Conservation (phyloP, 1,140 invertebrate species). For the Pogonomyrmex californicus region DNA sequence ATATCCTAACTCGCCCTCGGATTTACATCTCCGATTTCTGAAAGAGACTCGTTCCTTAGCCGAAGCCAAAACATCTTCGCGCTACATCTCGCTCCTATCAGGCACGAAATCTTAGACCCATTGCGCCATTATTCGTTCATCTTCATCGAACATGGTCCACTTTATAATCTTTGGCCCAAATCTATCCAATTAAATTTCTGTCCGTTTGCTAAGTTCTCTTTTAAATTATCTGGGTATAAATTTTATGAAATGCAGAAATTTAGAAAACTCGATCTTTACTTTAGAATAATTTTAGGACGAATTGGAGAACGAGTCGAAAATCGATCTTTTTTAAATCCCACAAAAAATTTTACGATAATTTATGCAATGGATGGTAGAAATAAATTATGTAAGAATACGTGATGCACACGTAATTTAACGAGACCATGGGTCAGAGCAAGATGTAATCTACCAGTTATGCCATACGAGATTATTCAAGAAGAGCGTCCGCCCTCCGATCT, state of each 20-base stretch:
- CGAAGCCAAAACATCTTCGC: neutral
- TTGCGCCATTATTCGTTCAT: constrained; percentile 19
- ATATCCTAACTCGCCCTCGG: neutral
- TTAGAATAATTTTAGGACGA: neutral
- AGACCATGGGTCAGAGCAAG: constrained; percentile 53
- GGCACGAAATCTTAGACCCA: constrained; percentile 1
- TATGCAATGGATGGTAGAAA: neutral
- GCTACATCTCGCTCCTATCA: constrained; percentile 8
- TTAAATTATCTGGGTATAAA: neutral
- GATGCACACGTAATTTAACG: constrained; percentile 8
- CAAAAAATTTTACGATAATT: neutral
- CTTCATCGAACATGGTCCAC: neutral
- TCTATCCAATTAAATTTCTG: neutral
- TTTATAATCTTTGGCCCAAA: constrained; percentile 27
- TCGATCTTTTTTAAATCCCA: neutral
- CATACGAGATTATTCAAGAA: constrained; percentile 69
- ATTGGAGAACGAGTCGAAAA: neutral
- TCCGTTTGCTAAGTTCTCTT: neutral
- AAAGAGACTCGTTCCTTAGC: neutral
- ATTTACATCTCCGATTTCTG: constrained; percentile 36
- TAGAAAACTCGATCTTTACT: neutral
- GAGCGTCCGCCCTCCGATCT: constrained; percentile 57
- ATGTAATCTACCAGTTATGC: constrained; percentile 78
- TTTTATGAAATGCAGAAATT: neutral
- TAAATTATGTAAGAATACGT: neutral